phyloP scores from a whole-genome alignment of 2,113 vertebrate genomes.

The Tragelaphus scriptus region DNA sequence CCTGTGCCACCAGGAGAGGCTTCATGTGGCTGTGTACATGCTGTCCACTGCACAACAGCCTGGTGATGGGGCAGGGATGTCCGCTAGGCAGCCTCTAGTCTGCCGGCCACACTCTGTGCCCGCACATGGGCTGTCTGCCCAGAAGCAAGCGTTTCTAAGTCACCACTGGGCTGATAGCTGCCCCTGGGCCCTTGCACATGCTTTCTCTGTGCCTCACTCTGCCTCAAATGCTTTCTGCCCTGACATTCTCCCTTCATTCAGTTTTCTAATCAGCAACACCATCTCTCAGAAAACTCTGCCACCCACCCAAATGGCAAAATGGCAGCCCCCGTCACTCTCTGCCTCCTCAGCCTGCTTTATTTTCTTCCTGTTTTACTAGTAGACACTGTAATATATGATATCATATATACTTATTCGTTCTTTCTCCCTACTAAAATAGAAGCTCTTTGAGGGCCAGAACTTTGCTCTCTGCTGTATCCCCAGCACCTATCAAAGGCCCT shows the following conservation, averaged over 20 bases:
- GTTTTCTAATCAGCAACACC: not conserved
- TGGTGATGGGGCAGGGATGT: not conserved
- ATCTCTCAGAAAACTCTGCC: not conserved
- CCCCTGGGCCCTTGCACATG: not conserved
- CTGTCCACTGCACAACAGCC: not conserved
- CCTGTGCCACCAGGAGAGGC: not conserved
- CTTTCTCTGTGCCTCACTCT: not conserved
- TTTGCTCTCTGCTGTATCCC: not conserved
- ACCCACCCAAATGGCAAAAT: not conserved
- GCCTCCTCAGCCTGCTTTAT: not conserved
- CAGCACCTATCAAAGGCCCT: not conserved
- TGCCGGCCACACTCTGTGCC: rapidly evolving
- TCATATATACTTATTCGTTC: not conserved
- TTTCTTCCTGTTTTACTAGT: not conserved
- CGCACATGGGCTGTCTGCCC: not conserved
- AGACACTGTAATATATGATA: not conserved
- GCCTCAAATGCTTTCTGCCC: not conserved
- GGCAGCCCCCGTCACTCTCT: not conserved
- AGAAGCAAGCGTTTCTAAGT: not conserved
- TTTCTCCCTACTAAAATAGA: not conserved
- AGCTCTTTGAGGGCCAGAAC: not conserved
- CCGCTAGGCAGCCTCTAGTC: not conserved
- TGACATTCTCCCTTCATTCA: not conserved
- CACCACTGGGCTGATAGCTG: not conserved
- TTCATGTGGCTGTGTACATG: not conserved